Evolutionary conservation across 1,140 invertebrate genomes (phyloP).

Genomic region (Ostrea edulis): DNA sequence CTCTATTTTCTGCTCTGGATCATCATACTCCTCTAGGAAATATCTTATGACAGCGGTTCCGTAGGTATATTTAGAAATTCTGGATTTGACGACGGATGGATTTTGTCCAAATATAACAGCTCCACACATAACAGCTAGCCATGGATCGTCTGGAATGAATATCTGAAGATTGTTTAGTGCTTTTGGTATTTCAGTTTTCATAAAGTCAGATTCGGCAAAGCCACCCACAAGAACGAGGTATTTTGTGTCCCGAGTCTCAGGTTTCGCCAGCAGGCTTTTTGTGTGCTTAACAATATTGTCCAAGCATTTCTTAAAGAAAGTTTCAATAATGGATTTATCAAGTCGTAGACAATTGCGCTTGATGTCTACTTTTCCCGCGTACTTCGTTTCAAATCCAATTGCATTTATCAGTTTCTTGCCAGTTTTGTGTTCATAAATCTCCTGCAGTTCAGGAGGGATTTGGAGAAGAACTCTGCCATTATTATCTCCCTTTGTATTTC

Average conservation of each 20-base stretch:
- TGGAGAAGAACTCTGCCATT: slow-evolving; percentile 17
- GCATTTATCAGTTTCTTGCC: not conserved
- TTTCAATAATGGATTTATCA: slow-evolving; percentile 28
- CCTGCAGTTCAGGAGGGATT: not conserved
- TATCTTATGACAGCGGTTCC: not conserved
- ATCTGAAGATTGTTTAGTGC: not conserved
- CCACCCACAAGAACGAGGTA: slow-evolving; percentile 51
- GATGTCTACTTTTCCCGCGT: slow-evolving; percentile 29
- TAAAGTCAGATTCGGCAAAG: slow-evolving; percentile 45
- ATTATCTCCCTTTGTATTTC: not conserved
- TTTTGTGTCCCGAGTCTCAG: not conserved
- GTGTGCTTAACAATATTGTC: slow-evolving; percentile 21
- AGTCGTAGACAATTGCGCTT: not conserved
- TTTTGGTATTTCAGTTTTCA: not conserved
- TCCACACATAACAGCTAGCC: slow-evolving; percentile 17
- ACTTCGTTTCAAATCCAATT: slow-evolving; percentile 21
- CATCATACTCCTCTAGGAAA: slow-evolving; percentile 18
- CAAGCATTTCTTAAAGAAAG: not conserved
- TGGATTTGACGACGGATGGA: not conserved
- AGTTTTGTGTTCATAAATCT: not conserved
- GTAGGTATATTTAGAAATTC: slow-evolving; percentile 27
- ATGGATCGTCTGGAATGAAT: not conserved
- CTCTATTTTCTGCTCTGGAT: not conserved
- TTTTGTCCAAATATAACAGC: slow-evolving; percentile 31
- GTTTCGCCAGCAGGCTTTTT: not conserved